phyloP scores from a whole-genome alignment of 2,888 invertebrate genomes.

The Apocheima hispidaria region DNA sequence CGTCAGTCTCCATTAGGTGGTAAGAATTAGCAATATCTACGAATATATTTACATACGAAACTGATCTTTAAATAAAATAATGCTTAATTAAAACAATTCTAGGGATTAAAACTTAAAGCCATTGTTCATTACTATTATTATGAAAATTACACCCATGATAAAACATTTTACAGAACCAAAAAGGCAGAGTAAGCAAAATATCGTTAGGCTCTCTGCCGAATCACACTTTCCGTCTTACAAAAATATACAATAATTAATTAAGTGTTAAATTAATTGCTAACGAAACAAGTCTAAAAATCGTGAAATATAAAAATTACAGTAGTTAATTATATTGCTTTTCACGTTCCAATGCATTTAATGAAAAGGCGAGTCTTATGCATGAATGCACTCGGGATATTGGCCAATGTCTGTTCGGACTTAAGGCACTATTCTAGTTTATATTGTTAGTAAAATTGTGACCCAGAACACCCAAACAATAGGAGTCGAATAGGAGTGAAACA shows the following conservation, averaged over 20 bases:
- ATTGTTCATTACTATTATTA: conserved; percentile 35
- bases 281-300: conserved; percentile 2
- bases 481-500: not conserved
- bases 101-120: conserved; percentile 59
- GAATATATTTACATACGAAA: conserved; percentile 62
- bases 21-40: conserved; percentile 54
- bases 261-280: not conserved
- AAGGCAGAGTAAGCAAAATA: too few species aligned
- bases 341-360: conserved; percentile 21
- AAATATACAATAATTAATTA: not conserved
- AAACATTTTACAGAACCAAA: not conserved
- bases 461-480: not conserved
- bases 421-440: conserved; percentile 20
- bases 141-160: conserved; percentile 9
- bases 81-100: conserved; percentile 46
- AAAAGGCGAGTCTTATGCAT: conserved; percentile 25
- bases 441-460: conserved; percentile 1
- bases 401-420: conserved; percentile 12
- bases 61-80: conserved; percentile 55
- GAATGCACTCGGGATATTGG: conserved; percentile 16
- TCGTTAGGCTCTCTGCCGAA: too few species aligned
- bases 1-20: conserved; percentile 77
- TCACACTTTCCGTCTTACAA: not conserved
- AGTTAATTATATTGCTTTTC: conserved; percentile 22
- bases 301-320: conserved; percentile 5